Base-by-base conservation (phyloP, 2,113 vertebrate genomes). In the Thymallus thymallus region DNA sequence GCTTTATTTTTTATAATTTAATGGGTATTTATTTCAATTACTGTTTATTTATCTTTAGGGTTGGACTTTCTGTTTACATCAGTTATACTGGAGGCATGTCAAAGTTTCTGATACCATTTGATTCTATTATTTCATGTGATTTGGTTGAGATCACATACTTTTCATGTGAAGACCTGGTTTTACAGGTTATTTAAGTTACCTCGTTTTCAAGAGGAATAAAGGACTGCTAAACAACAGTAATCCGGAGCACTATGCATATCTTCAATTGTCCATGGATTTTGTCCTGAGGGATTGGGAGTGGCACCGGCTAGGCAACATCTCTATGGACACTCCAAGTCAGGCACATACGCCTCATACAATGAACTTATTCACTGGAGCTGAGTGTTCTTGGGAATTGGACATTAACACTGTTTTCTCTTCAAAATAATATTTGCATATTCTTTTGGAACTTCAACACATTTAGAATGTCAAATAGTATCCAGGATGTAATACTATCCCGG, bases 171-270 rank as follows among this genome's bases (percentile, higher is more conserved):
- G 22, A 72, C 82, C 83, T 88, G 85, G 87, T 86, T 88, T 77
- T 88, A 88, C 87, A 84, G 85, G 85, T 81, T 62, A 30, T 65
- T 75, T 26, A 51, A 14, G 64, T 32, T 76, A 71, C 79, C 84
- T 84, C 63, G 63, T 83, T 85, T 85, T 74, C 78, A 84, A 79
- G 83, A 83, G 79, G 76, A 23, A 76, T 72, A 64, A 73, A 32
- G 72, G 56, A 73, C 46, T 62, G 60, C 24, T 64, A 68, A 76
- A 78, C 51, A 41, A 41, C 35, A 41, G 35, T 41, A 41, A 74
- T 22, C 69, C 4, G 60, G 51, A 6, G 22, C 60, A 60, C 74
- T 2, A 30, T 72, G 71, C 16, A 72, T 5, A 24, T 30, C 14
- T 16, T 67, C 20, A 23, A 23, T 62, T 71, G 16, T 73, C 18